These are phyloP conservation scores for Bambusicola thoracicus DNA, from an alignment of 2,113 vertebrate species.

Conservation along the genomic window DNA sequence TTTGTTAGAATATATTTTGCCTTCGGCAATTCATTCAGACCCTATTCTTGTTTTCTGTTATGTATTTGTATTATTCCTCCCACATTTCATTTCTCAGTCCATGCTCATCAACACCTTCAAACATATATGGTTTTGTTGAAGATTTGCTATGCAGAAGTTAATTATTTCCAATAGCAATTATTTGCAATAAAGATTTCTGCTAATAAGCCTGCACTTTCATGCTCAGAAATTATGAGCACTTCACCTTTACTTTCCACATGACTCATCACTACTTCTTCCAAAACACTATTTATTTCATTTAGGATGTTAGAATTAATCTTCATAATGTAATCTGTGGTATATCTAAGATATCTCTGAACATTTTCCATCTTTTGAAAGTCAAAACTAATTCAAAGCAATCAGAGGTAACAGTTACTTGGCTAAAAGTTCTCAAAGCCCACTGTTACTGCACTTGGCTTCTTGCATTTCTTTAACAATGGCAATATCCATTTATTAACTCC, in stretches of 20 bases:
- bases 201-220: not conserved
- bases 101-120: not conserved
- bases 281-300: not conserved
- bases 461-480: not conserved
- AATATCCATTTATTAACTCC: not conserved
- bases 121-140: not conserved
- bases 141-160: not conserved
- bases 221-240: not conserved
- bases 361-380: not conserved
- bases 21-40: not conserved
- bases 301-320: not conserved
- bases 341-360: slow-evolving; percentile 16
- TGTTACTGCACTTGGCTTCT: not conserved
- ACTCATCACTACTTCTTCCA: not conserved
- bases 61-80: not conserved
- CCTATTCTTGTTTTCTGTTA: not conserved
- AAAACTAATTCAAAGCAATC: not conserved
- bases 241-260: not conserved
- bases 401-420: not conserved
- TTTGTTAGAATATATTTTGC: not conserved
- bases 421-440: not conserved
- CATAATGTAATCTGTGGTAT: not conserved
- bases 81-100: not conserved
- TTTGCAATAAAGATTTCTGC: not conserved
- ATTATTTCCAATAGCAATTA: not conserved